These are phyloP conservation scores for Apogon hyalosoma DNA, from an alignment of 2,797 vertebrate genomes.

Conservation along the genomic window DNA sequence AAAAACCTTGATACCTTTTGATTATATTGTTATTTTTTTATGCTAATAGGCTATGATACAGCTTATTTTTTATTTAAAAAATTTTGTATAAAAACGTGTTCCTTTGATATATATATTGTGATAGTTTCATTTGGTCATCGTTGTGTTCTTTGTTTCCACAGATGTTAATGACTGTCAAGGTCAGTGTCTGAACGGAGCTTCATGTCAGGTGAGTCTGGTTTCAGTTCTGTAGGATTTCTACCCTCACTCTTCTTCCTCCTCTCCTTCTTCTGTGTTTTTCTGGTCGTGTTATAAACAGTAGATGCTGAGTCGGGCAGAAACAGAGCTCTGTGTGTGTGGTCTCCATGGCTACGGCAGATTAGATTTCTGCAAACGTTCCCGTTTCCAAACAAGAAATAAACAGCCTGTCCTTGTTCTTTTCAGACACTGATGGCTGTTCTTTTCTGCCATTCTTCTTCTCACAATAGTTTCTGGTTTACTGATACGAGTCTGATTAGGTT, in stretches of 20 bases:
- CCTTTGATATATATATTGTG: not conserved
- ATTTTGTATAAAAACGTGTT: not conserved
- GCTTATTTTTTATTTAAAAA: no score
- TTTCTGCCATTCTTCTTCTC: slow-evolving; percentile 8
- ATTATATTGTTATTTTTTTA: no score
- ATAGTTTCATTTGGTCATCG: not conserved
- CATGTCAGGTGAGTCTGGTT: slow-evolving; percentile 77
- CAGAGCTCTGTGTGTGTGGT: slow-evolving; percentile 4
- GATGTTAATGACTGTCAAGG: slow-evolving; percentile 90
- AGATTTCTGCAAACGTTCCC: slow-evolving; percentile 70
- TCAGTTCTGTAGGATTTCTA: not conserved
- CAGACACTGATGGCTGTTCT: slow-evolving; percentile 1
- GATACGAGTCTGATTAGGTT: not conserved
- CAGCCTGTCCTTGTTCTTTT: slow-evolving; percentile 13
- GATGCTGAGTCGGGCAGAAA: not conserved
- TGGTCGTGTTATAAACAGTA: not conserved
- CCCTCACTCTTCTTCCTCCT: not conserved
- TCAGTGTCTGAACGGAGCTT: slow-evolving; percentile 92
- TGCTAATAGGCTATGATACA: no score
- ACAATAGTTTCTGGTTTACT: slow-evolving; percentile 8
- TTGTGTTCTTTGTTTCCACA: slow-evolving; percentile 15
- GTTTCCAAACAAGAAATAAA: slow-evolving; percentile 20
- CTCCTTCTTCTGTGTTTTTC: not conserved
- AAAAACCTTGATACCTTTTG: no score
- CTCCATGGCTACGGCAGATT: slow-evolving; percentile 58